Percentiles rank a stretch among this genome's conserved stretches.
Conservation (phyloP, 2,888 invertebrate species). For the Trachelus troglodyta region DNA sequence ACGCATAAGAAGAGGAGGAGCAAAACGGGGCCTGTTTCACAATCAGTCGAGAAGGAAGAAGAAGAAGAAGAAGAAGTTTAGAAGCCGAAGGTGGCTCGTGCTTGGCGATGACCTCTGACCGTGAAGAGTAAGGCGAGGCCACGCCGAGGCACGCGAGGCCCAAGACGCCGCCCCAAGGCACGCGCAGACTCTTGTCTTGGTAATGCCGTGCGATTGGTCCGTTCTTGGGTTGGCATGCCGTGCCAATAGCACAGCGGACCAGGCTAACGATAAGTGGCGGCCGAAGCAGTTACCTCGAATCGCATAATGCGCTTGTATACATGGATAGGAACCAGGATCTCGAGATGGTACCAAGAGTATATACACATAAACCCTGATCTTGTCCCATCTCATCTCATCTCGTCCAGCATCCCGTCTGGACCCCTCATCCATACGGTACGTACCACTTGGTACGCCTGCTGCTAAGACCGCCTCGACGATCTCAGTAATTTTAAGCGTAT, state of each 20-base stretch:
- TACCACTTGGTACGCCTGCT: too few species aligned
- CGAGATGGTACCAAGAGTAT: not conserved
- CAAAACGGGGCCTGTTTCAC: too few species aligned
- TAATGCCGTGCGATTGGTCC: constrained; percentile 53
- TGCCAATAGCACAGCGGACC: constrained; percentile 28
- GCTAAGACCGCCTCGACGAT: too few species aligned
- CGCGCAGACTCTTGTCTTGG: constrained; percentile 55
- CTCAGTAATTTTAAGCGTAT: too few species aligned
- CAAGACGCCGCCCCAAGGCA: constrained; percentile 58
- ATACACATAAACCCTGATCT: too few species aligned
- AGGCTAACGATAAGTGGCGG: constrained; percentile 35
- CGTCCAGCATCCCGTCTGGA: too few species aligned
- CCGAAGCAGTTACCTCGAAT: constrained; percentile 9
- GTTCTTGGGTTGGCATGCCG: constrained; percentile 40
- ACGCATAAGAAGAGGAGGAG: too few species aligned
- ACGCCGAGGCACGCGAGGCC: constrained; percentile 59
- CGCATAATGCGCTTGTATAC: not conserved
- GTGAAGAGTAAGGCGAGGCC: constrained; percentile 57
- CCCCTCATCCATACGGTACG: too few species aligned
- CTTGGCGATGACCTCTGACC: constrained; percentile 64
- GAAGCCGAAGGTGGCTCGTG: constrained; percentile 63
- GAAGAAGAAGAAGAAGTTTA: constrained; percentile 40
- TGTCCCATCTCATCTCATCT: too few species aligned
- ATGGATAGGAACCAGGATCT: not conserved
- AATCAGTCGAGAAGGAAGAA: too few species aligned